These are phyloP conservation scores for Microctonus brassicae DNA, from an alignment of 2,888 invertebrate species.

Conservation along the genomic window DNA sequence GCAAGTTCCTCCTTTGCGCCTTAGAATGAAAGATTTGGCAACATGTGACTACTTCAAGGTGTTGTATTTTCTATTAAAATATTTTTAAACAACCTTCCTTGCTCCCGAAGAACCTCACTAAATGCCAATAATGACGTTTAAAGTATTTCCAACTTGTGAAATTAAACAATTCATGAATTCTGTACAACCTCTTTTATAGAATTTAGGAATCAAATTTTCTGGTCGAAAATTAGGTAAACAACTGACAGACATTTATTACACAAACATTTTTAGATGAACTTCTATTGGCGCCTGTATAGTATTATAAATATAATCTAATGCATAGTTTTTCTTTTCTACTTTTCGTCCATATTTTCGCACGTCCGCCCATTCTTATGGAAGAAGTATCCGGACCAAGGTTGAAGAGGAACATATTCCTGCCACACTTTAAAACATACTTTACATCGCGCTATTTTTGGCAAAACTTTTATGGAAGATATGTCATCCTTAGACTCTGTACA, in stretches of 20 bases:
- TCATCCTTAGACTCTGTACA: constrained; percentile 36
- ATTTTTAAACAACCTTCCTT: no score
- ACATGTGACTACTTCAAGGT: no score
- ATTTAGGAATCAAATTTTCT: no score
- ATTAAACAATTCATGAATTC: no score
- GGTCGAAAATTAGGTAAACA: no score
- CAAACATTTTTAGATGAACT: background rate
- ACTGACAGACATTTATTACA: background rate
- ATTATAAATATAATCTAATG: background rate
- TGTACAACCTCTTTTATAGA: no score
- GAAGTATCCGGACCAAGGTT: constrained; percentile 35
- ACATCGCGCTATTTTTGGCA: constrained; percentile 36
- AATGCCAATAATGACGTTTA: no score
- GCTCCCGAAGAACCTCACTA: no score
- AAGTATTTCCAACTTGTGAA: no score
- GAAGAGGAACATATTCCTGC: constrained; percentile 38
- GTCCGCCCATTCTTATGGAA: constrained; percentile 4
- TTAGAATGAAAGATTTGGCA: no score
- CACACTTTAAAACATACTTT: constrained; percentile 38
- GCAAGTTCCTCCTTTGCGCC: no score
- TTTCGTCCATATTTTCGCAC: background rate
- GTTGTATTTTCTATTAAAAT: no score
- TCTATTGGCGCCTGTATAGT: background rate
- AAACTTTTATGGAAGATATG: constrained; percentile 38
- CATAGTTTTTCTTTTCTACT: background rate